Base-by-base conservation (phyloP, 2,797 vertebrate genomes). In the Rousettus madagascariensis region DNA sequence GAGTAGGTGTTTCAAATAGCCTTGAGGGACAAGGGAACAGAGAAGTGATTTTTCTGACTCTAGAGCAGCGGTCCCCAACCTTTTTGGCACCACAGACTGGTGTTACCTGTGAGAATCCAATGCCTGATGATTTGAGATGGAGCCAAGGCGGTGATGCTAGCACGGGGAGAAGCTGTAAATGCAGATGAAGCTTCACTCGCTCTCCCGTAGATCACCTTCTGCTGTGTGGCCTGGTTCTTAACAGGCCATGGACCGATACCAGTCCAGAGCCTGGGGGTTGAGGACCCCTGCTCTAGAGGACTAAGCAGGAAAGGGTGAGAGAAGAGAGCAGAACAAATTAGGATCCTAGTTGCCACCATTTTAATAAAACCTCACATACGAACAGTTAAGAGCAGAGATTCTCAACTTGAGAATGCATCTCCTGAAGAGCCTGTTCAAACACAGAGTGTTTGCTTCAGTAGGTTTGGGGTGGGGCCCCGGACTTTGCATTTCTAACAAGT, bases 301-400 rank as follows among this genome's bases (percentile, higher is more conserved):
- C 46, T 41, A 90, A 43, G 69, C 38, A 75, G 43, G 33, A 59
- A 86, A 91, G 71, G 0, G 0, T 51, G 59, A 84, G 75, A 94
- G 89, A 96, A 57, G 41, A 79, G 51, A 94, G 0, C 59, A 90
- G 65, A 91, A 36, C 83, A 61, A 83, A 79, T 28, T 59, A 68
- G 38, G 30, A 88, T 83, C 7, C 30, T 17, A 17, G 74, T 88
- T 94, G 61, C 16, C 95, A 94, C 80, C 53, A 24, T 84, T 38
- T 95, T 79, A 97, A 95, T 57, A 86, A 93, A 95, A 79, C 3
- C 24, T 72, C 53, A 28, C 12, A 69, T 6, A 36, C 4, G 26
- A 28, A 69, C 33, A 71, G 24, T 61, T 83, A 84, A 77, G 7
- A 77, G 36, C 11, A 46, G 8, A 51, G 15, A 22, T 85, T 57